phyloP scores from a whole-genome alignment of 2,888 invertebrate species.

The Pammene aurita region DNA sequence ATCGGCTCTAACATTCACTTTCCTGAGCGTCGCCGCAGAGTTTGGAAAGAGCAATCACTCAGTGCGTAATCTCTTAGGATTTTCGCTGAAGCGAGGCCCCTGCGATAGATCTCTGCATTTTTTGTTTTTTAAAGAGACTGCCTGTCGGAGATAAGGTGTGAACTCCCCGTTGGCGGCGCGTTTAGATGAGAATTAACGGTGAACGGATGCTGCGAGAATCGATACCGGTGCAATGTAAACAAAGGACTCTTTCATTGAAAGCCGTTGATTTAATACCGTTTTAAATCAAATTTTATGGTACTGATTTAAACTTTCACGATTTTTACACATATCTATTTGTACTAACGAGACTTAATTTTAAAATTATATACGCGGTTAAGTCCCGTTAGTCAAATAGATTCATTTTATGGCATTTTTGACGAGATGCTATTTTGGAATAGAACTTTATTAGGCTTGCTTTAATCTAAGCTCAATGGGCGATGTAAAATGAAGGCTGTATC shows the following conservation, averaged over 20 bases:
- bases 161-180: constrained; percentile 56
- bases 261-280: constrained; percentile 17
- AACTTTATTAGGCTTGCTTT: background rate
- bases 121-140: constrained; percentile 75
- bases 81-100: constrained; percentile 58
- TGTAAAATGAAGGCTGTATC: no score
- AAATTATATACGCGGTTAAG: no score
- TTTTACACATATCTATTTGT: no score
- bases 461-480: no score
- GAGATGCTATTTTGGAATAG: background rate
- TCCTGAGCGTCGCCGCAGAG: constrained; percentile 64
- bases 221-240: constrained; percentile 33
- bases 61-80: constrained; percentile 80
- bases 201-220: constrained; percentile 49
- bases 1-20: constrained; percentile 72
- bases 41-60: constrained; percentile 81
- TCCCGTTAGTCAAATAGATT: no score
- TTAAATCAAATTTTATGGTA: background rate
- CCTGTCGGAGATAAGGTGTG: constrained; percentile 66
- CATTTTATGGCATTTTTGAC: no score
- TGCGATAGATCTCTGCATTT: constrained; percentile 60
- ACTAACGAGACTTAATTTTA: no score
- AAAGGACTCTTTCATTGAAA: constrained; percentile 10
- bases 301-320: no score
- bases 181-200: constrained; percentile 52